Base-by-base conservation (phyloP, 1,140 invertebrate genomes). In the Polypedilum pembai region DNA sequence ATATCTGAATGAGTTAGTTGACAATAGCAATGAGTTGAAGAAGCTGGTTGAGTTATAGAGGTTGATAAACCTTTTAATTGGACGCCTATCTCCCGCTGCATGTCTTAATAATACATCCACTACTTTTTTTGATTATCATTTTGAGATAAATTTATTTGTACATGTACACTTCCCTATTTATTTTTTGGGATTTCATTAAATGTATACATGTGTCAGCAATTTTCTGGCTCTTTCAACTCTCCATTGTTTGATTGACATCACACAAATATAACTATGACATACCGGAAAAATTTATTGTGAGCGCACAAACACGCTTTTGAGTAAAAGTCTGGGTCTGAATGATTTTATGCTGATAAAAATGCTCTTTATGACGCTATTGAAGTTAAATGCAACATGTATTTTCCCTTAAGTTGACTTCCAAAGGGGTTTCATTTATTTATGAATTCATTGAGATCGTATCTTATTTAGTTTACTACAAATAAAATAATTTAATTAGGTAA, bases 141-240 rank as follows among this genome's bases (percentile, higher is more conserved):
- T 56, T 12, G 4, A 56, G 45, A 56, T 56, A 56, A n/a, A n/a
- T 8, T 56, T 56, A n/a, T 56, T 4, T 8, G 41, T 5, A 5
- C 5, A 33, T 33, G 5, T 33, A 33, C 5, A 33, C 1, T 1
- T 33, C 45, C 45, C 45, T 56, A 33, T 56, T 56, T 56, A 15
- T 56, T 12, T 56, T 56, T 56, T 56, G 12, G 4, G 4, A 12
- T 56, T 15, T 56, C 45, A 56, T 56, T 69, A 69, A 69, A 69
- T 18, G 65, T 5, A 7, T 69, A 69, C 65, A 69, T 69, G 65
- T 69, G 65, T 69, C 65, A 21, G 20, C 65, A 69, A 69, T 69
- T 69, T 69, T 69, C 15, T 20, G 20, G n/a, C 45, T 56, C n/a
- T 56, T 56, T 15, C 45, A n/a, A 56, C 15, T 56, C 24, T 56